Evolutionary conservation across 2,888 invertebrate genomes (phyloP).

Genomic region (Tiliacea aurago): DNA sequence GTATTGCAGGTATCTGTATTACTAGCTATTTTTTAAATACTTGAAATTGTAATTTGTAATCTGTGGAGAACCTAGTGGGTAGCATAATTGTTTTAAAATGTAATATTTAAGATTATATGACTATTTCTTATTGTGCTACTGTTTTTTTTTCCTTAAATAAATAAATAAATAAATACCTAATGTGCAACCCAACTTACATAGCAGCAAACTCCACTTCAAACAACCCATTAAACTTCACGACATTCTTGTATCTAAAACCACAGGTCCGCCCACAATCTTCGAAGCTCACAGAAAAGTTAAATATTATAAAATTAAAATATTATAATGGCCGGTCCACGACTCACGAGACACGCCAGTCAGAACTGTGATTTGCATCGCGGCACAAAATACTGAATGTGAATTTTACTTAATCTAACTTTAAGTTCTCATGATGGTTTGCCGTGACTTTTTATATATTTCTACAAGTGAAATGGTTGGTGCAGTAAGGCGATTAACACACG

Average conservation of each 20-base stretch:
- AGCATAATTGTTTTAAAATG: too few relatives aligned
- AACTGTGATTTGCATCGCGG: slow-evolving; percentile 68
- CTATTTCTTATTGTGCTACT: too few relatives aligned
- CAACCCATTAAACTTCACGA: slow-evolving; percentile 4
- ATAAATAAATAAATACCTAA: too few relatives aligned
- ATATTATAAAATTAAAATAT: slow-evolving; percentile 71
- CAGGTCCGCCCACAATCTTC: slow-evolving; percentile 57
- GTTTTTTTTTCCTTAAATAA: too few relatives aligned
- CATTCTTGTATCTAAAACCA: slow-evolving; percentile 26
- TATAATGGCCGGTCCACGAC: slow-evolving; percentile 68
- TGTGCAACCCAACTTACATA: neutral
- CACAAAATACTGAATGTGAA: slow-evolving; percentile 65
- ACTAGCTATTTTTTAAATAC: too few relatives aligned
- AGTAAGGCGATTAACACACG: too few relatives aligned
- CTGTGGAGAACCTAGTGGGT: too few relatives aligned
- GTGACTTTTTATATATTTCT: slow-evolving; percentile 42
- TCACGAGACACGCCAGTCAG: slow-evolving; percentile 64
- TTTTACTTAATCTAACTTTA: slow-evolving; percentile 61
- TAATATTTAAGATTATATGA: too few relatives aligned
- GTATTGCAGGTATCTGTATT: too few relatives aligned
- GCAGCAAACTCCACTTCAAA: slow-evolving; percentile 15
- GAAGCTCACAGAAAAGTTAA: slow-evolving; percentile 59
- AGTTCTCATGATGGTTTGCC: slow-evolving; percentile 25
- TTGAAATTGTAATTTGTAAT: too few relatives aligned
- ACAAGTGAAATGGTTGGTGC: slow-evolving; percentile 12